A percentile compares a stretch with the other conserved stretches of the same genome.
Conservation (phyloP, 1,140 invertebrate species). For the Chymomyza costata region DNA sequence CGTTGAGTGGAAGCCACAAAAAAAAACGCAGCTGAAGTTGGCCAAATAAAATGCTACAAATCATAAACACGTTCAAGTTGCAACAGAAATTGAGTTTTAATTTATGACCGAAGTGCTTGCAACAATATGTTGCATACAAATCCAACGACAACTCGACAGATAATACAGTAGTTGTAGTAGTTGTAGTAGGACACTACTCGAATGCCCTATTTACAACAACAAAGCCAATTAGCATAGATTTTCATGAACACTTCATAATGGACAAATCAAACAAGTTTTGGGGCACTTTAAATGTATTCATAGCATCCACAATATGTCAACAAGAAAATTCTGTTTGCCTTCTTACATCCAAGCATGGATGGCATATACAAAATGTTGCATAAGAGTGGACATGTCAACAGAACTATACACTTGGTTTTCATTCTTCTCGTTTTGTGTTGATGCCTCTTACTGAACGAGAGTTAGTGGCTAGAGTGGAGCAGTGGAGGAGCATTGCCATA, state of each 20-base stretch:
- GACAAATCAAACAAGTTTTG: slow-evolving; percentile 57
- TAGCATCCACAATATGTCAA: slow-evolving; percentile 47
- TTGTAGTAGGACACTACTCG: slow-evolving; percentile 20
- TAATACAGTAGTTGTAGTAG: slow-evolving; percentile 5
- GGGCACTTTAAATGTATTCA: slow-evolving; percentile 62
- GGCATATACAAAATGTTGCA: slow-evolving; percentile 21
- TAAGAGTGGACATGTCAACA: slow-evolving; percentile 63
- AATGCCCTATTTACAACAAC: slow-evolving; percentile 63
- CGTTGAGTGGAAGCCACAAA: neutral
- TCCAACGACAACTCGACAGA: slow-evolving; percentile 16
- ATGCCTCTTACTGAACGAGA: neutral
- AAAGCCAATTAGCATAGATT: slow-evolving; percentile 73
- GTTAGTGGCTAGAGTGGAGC: too few relatives aligned
- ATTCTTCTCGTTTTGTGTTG: neutral
- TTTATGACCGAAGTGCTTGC: neutral
- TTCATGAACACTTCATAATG: slow-evolving; percentile 28
- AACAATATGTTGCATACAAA: neutral
- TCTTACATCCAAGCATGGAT: slow-evolving; percentile 42
- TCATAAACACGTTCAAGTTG: slow-evolving; percentile 45
- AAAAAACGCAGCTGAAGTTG: too few relatives aligned
- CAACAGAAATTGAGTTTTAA: slow-evolving; percentile 24
- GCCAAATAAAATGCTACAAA: slow-evolving; percentile 48
- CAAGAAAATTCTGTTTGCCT: slow-evolving; percentile 63
- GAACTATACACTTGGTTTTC: slow-evolving; percentile 21
- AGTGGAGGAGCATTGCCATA: slow-evolving; percentile 29